These are phyloP conservation scores for Isoperla grammatica DNA, from an alignment of 2,888 invertebrate species.

Conservation along the genomic window DNA sequence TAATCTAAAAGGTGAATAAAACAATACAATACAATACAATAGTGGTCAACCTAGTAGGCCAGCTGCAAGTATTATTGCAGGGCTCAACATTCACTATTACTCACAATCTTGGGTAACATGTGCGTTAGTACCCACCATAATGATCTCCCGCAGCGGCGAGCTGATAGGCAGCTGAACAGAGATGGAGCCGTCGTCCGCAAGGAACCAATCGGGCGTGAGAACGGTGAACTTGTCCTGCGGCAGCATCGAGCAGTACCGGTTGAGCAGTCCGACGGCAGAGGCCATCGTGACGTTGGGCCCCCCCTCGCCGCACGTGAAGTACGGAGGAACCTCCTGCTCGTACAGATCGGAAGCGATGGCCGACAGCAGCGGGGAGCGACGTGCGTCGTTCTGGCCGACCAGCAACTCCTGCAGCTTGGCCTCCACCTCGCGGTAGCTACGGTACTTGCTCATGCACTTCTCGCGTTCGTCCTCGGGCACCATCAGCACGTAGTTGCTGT, in stretches of 20 bases:
- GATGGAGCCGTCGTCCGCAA: slow-evolving; percentile 42
- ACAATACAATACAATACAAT: too few relatives aligned
- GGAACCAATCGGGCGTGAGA: slow-evolving; percentile 53
- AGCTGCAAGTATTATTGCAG: neutral
- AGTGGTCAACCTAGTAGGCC: too few relatives aligned
- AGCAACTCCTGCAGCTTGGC: slow-evolving; percentile 42
- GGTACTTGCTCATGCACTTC: slow-evolving; percentile 33
- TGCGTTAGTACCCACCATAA: slow-evolving; percentile 60
- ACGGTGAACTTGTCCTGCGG: slow-evolving; percentile 74
- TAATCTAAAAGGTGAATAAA: too few relatives aligned
- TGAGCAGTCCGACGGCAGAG: slow-evolving; percentile 62
- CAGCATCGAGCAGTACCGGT: slow-evolving; percentile 73
- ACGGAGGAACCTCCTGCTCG: slow-evolving; percentile 49
- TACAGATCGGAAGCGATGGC: slow-evolving; percentile 53
- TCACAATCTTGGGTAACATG: too few relatives aligned
- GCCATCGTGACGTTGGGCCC: slow-evolving; percentile 50
- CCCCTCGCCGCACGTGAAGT: slow-evolving; percentile 41
- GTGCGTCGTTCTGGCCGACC: slow-evolving; percentile 50
- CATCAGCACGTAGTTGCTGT: slow-evolving; percentile 58
- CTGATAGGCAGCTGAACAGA: slow-evolving; percentile 68
- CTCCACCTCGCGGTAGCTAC: slow-evolving; percentile 17
- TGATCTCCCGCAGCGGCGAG: slow-evolving; percentile 63
- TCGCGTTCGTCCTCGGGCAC: slow-evolving; percentile 40
- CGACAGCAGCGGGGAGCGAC: slow-evolving; percentile 49
- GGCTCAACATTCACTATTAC: too few relatives aligned